A percentile compares a stretch with the other conserved stretches of the same genome.
Conservation (phyloP, 1,140 invertebrate species). For the Drosophila equinoxialis region DNA sequence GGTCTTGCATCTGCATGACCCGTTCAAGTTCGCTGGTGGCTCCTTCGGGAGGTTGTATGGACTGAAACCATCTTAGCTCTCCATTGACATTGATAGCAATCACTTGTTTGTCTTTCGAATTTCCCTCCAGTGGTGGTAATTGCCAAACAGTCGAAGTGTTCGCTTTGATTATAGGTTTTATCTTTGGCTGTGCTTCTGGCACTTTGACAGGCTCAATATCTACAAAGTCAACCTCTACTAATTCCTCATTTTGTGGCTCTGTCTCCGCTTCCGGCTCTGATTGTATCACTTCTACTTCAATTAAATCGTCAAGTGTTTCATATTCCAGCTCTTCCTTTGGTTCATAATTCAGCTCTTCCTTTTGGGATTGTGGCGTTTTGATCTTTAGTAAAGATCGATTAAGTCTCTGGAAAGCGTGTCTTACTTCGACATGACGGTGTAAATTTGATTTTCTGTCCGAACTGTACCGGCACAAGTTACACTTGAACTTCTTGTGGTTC, state of each 20-base stretch:
- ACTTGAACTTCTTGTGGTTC: slow-evolving; percentile 33
- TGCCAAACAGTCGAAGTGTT: background rate
- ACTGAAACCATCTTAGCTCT: slow-evolving; percentile 37
- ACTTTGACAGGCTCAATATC: background rate
- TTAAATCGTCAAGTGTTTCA: slow-evolving; percentile 5
- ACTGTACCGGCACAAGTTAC: slow-evolving; percentile 38
- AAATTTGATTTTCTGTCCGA: slow-evolving; percentile 46
- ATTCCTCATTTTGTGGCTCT: background rate
- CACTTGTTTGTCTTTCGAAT: background rate
- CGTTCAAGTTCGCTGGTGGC: slow-evolving; percentile 16
- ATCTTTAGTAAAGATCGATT: background rate
- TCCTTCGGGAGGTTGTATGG: slow-evolving; percentile 41
- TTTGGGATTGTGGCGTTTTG: background rate
- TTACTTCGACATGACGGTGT: slow-evolving; percentile 25
- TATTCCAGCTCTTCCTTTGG: background rate
- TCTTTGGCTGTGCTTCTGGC: background rate
- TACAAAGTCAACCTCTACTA: background rate
- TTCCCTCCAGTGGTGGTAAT: background rate
- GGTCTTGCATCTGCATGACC: background rate
- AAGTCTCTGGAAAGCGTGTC: slow-evolving; percentile 10
- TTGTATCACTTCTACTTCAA: background rate
- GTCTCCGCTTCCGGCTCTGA: too few species aligned
- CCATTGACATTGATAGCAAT: slow-evolving; percentile 38
- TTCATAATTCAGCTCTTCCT: background rate
- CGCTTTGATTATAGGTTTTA: background rate